Base-by-base conservation (phyloP, 1,140 invertebrate genomes). In the Gerris buenoi region DNA sequence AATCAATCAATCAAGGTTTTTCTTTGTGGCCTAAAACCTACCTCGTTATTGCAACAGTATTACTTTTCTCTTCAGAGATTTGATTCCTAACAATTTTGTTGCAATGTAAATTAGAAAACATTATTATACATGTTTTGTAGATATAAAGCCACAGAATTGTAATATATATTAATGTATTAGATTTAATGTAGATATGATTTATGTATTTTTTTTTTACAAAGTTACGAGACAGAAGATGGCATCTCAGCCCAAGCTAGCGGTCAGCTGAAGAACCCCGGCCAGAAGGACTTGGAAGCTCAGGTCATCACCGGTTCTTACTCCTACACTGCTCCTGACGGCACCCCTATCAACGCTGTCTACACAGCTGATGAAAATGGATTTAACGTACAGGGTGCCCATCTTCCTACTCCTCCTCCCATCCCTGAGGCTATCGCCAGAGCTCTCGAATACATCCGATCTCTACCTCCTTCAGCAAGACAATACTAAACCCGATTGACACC, bases 341-440 rank as follows among this genome's bases (percentile, higher is more conserved):
- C 80, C 25, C 70, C 80, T 10, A 81, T 86, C 66, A 76, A 75
- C 56, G 73, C 86, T 46, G 82, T 82, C 13, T 92, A 91, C 79
- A 83, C 85, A 15, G 88, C 89, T 27, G 88, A 90, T 71, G 87
- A 90, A 74, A 86, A 86, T 70, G 88, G 88, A 14, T 91, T 89
- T 77, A 83, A 84, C 67, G 85, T 87, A 2, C 75, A 81, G 65
- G 87, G 88, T 27, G 82, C 82, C 56, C 87, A 88, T 74, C 77
- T 90, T 27, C 88, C 88, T 57, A 88, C 87, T 2, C 86, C 88
- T 18, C 88, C 88, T 0, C 86, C 86, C 65, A 86, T 88, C 71
- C 86, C 87, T 26, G 71, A 73, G 28, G 76, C 73, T 2, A 29
- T 64, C 10, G 63, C 64, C 23, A 65, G 64, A 22, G 22, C 64